Evolutionary conservation across 2,888 invertebrate genomes (phyloP).

Genomic region (Nebria salina): DNA sequence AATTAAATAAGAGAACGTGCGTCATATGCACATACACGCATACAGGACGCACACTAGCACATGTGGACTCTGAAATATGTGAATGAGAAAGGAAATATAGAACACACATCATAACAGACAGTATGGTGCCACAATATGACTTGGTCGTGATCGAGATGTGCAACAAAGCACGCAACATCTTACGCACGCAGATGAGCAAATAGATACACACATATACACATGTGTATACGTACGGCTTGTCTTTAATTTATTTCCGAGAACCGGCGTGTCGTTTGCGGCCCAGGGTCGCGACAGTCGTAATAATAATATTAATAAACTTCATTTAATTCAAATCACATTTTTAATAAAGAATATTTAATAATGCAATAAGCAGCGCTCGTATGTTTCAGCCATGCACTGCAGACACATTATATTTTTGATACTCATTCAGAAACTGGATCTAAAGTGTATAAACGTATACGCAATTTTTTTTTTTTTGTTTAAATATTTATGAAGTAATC

Average conservation of each 20-base stretch:
- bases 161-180: not conserved
- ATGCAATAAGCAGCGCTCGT: too few relatives aligned
- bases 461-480: too few relatives aligned
- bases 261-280: not conserved
- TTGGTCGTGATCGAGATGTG: not conserved
- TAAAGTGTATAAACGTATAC: too few relatives aligned
- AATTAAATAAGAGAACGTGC: constrained; percentile 28
- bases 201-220: not conserved
- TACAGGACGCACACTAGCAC: not conserved
- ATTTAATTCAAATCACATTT: not conserved
- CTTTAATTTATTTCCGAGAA: constrained; percentile 1
- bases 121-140: constrained; percentile 26
- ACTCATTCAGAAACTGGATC: too few relatives aligned
- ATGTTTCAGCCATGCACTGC: too few relatives aligned
- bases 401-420: too few relatives aligned
- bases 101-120: constrained; percentile 14
- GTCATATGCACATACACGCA: not conserved
- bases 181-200: not conserved
- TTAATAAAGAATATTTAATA: too few relatives aligned
- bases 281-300: not conserved
- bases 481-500: too few relatives aligned
- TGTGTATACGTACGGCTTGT: not conserved
- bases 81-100: constrained; percentile 13
- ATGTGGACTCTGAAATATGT: constrained; percentile 10
- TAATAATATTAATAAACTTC: not conserved